Evolutionary conservation across 2,888 invertebrate genomes (phyloP).

Genomic region (Pseudolycoriella hygida): DNA sequence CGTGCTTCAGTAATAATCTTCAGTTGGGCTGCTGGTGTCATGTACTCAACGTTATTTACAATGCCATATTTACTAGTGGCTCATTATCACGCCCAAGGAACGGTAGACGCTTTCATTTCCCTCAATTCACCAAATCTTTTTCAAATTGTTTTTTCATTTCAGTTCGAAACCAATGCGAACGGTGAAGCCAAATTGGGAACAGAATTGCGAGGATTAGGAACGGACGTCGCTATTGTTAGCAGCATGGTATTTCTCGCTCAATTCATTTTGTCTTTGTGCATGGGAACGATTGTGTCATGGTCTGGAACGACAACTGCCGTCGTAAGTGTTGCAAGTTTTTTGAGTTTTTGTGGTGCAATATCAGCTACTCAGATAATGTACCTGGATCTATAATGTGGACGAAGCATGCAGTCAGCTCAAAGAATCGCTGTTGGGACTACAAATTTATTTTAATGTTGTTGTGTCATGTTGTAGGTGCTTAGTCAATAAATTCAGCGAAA

Average conservation of each 20-base stretch:
- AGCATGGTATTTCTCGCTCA: slow-evolving; percentile 95
- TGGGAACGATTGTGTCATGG: slow-evolving; percentile 66
- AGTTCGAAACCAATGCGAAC: slow-evolving; percentile 41
- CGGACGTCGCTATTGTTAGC: slow-evolving; percentile 86
- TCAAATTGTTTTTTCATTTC: background rate
- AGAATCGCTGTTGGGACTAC: too few relatives aligned
- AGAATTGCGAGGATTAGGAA: slow-evolving; percentile 75
- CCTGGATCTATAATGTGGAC: slow-evolving; percentile 53
- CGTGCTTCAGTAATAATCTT: slow-evolving; percentile 67
- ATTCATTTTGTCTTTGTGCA: slow-evolving; percentile 69
- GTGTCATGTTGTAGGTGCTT: background rate
- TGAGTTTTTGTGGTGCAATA: slow-evolving; percentile 71
- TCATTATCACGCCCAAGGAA: slow-evolving; percentile 81
- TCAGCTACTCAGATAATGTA: slow-evolving; percentile 80
- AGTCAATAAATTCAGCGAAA: background rate
- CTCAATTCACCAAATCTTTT: background rate
- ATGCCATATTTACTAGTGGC: slow-evolving; percentile 92
- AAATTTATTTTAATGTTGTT: background rate
- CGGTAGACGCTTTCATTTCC: slow-evolving; percentile 35
- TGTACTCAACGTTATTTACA: slow-evolving; percentile 94
- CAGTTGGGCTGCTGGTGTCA: slow-evolving; percentile 87
- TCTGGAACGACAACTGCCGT: slow-evolving; percentile 79
- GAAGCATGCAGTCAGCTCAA: background rate
- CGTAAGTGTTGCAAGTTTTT: slow-evolving; percentile 63
- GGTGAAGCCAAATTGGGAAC: slow-evolving; percentile 37